phyloP scores from a whole-genome alignment of 1,140 invertebrate species.

The Dryas iulia region DNA sequence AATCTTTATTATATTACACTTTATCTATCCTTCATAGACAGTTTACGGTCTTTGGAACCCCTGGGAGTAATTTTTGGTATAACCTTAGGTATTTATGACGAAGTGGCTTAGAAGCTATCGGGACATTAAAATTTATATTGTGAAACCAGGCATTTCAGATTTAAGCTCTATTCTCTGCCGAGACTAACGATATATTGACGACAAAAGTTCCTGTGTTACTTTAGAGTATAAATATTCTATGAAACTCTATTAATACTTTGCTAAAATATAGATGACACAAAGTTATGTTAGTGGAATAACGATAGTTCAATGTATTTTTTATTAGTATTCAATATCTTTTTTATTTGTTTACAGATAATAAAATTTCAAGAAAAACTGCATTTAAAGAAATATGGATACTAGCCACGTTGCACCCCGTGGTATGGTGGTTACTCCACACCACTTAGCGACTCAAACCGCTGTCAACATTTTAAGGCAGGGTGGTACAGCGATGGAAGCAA shows the following conservation, averaged over 20 bases:
- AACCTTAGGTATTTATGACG: slow-evolving; percentile 55
- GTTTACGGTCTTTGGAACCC: slow-evolving; percentile 47
- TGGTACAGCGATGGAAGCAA: slow-evolving; percentile 68
- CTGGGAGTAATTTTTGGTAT: slow-evolving; percentile 55
- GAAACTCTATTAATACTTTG: background rate
- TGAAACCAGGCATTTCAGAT: slow-evolving; percentile 21
- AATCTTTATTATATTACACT: slow-evolving; percentile 34
- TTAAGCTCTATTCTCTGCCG: slow-evolving; percentile 22
- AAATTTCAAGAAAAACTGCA: background rate
- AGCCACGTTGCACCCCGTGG: slow-evolving; percentile 50
- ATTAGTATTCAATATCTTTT: too few species aligned
- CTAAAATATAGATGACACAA: background rate
- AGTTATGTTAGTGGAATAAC: background rate
- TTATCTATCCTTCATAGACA: slow-evolving; percentile 47
- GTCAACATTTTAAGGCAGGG: slow-evolving; percentile 60
- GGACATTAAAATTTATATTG: slow-evolving; percentile 46
- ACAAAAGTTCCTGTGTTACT: slow-evolving; percentile 19
- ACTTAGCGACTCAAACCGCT: slow-evolving; percentile 63
- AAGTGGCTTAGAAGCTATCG: slow-evolving; percentile 53
- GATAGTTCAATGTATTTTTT: background rate
- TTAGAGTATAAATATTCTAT: slow-evolving; percentile 10
- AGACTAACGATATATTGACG: slow-evolving; percentile 26
- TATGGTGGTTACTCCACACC: slow-evolving; percentile 72
- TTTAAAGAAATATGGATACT: slow-evolving; percentile 41
- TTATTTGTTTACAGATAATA: slow-evolving; percentile 1